A percentile compares a stretch with the other conserved stretches of the same genome.
phyloP scores from a whole-genome alignment of 2,113 vertebrate species.

The Neoarius graeffei region DNA sequence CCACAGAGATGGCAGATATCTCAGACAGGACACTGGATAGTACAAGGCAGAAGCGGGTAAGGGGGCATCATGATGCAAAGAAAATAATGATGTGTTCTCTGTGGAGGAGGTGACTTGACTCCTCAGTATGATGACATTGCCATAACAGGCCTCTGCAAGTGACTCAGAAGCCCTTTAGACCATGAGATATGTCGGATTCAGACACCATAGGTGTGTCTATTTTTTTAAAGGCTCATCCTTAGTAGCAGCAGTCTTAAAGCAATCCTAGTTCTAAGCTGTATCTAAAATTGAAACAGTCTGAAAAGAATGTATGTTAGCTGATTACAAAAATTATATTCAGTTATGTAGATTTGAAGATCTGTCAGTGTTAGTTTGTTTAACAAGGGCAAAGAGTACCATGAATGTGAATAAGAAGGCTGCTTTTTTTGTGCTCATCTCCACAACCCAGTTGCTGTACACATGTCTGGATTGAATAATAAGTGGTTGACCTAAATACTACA shows the following conservation, averaged over 20 bases:
- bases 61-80: constrained; percentile 64
- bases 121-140: constrained; percentile 62
- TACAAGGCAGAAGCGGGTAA: constrained; percentile 58
- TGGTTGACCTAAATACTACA: background rate
- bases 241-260: constrained; percentile 13
- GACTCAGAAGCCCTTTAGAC: constrained; percentile 23
- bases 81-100: constrained; percentile 64
- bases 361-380: background rate
- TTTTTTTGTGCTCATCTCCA: background rate
- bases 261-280: background rate
- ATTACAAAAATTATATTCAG: background rate
- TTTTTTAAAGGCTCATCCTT: constrained; percentile 29
- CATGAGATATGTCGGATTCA: constrained; percentile 21
- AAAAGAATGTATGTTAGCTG: background rate
- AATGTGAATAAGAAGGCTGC: background rate
- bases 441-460: no score
- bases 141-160: constrained; percentile 62
- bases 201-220: constrained; percentile 24
- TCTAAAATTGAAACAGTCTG: background rate
- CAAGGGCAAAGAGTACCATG: background rate
- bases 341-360: background rate
- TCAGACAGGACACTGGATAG: constrained; percentile 56
- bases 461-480: background rate
- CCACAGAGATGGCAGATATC: constrained; percentile 50
- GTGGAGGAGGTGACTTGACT: constrained; percentile 38